Base-by-base conservation (phyloP, 2,797 vertebrate species). In the Sebastes umbrosus region DNA sequence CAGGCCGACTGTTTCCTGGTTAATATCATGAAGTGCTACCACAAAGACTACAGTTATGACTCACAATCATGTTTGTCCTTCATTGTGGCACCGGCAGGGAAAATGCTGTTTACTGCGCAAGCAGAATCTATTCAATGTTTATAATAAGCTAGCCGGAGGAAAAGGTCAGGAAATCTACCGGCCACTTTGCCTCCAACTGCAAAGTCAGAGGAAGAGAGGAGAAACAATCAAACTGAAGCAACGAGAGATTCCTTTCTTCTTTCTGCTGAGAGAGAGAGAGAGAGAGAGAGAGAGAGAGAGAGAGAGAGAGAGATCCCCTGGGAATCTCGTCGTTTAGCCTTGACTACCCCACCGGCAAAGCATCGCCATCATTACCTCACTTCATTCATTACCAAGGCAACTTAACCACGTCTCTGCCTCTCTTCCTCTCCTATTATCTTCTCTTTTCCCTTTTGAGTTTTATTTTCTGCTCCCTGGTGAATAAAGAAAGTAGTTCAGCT, bases 21-120 rank as follows among this genome's bases (percentile, higher is more conserved):
- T 54, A 64, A 71, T 62, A 80, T 86, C 65, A 68, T 29, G 31
- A 86, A 62, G 78, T 76, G 27, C 67, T 69, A 73, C 75, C 24
- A 68, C 75, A 65, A 71, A 77, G 73, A 76, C 3, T 6, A 10
- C 84, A 65, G 54, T 62, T 81, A 59, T 87, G 83, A 89, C 72
- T 86, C 85, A 87, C 69, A 63, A 69, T 72, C 62, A 10, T 64
- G 60, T 84, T 85, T 82, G 76, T 86, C 79, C 87, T 83, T 84
- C 82, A 77, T 78, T 86, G 88, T 77, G 67, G 83, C 59, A 16
- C 32, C 16, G 63, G 10, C 71, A 69, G 55, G 22, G 57, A 64
- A 13, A 68, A 75, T 12, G 64, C 57, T 34, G 63, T 52, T 77
- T 67, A 64, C 60, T 25, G 66, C 62, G 5, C 66, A 12, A 36